Evolutionary conservation across 2,888 invertebrate genomes (phyloP).

Genomic region (Andrena trimmerana): DNA sequence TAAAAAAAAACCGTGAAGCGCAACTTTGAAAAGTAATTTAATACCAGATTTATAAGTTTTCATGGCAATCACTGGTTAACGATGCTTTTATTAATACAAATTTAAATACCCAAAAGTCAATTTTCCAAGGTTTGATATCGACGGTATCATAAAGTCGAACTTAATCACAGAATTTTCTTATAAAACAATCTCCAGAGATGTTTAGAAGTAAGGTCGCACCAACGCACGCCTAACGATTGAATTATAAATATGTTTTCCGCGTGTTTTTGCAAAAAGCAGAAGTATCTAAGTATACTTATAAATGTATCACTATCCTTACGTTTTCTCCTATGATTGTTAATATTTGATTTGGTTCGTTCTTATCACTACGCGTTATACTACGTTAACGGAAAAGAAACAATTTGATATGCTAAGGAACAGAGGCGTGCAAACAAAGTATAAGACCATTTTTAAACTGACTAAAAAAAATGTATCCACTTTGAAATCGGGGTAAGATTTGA

Average conservation of each 20-base stretch:
- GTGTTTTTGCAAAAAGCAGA: slow-evolving; percentile 31
- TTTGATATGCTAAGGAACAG: slow-evolving; percentile 67
- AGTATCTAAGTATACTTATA: slow-evolving; percentile 3
- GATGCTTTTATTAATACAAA: slow-evolving; percentile 2
- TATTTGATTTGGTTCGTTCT: slow-evolving; percentile 59
- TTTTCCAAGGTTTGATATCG: background rate
- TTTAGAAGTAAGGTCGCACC: slow-evolving; percentile 33
- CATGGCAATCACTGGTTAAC: background rate
- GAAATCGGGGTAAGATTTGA: background rate
- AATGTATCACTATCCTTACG: slow-evolving; percentile 38
- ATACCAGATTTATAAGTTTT: slow-evolving; percentile 5
- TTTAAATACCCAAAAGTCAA: slow-evolving; percentile 11
- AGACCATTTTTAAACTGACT: background rate
- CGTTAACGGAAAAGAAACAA: slow-evolving; percentile 48
- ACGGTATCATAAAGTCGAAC: slow-evolving; percentile 10
- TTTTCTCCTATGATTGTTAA: slow-evolving; percentile 53
- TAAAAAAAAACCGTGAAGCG: background rate
- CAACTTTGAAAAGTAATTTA: slow-evolving; percentile 6
- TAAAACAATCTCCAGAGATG: slow-evolving; percentile 18
- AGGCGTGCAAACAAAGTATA: slow-evolving; percentile 23
- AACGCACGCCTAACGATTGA: slow-evolving; percentile 17
- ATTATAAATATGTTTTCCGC: slow-evolving; percentile 26
- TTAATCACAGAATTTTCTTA: slow-evolving; percentile 6
- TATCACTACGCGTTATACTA: slow-evolving; percentile 34
- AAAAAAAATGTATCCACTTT: background rate